Evolutionary conservation across 2,888 invertebrate species (phyloP).

Genomic region (Melanostoma mellinum): DNA sequence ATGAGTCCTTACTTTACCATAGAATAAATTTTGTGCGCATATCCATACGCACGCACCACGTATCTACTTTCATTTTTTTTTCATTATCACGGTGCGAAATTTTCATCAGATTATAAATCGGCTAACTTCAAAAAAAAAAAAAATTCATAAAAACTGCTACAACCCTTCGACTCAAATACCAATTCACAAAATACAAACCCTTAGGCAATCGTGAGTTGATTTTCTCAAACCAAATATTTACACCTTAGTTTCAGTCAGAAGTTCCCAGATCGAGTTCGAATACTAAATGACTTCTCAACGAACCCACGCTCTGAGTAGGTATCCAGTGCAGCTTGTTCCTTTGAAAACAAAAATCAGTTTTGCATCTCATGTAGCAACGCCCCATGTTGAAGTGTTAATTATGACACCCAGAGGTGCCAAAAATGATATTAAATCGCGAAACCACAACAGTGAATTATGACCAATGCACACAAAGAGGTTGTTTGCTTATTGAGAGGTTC

Average conservation of each 20-base stretch:
- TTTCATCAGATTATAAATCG: no score
- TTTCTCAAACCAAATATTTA: constrained; percentile 66
- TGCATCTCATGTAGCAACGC: constrained; percentile 55
- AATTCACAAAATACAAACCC: constrained; percentile 10
- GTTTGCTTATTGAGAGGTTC: constrained; percentile 10
- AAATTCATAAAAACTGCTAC: not conserved
- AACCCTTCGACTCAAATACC: constrained; percentile 10
- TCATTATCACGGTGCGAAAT: no score
- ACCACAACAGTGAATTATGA: constrained; percentile 64
- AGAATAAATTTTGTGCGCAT: no score
- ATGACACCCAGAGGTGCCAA: constrained; percentile 73
- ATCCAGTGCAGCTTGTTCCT: not conserved
- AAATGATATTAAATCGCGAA: constrained; percentile 62
- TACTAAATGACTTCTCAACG: not conserved
- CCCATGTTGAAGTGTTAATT: constrained; percentile 69
- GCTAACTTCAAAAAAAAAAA: not conserved
- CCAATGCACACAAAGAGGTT: constrained; percentile 3
- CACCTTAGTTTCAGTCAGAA: constrained; percentile 30
- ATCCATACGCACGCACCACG: no score
- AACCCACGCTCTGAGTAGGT: constrained; percentile 30
- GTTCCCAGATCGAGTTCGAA: not conserved
- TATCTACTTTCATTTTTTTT: no score
- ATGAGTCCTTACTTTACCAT: no score
- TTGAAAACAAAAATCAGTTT: constrained; percentile 40
- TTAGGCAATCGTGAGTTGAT: constrained; percentile 32